Evolutionary conservation across 2,888 invertebrate species (phyloP).

Genomic region (Furcula furcula): DNA sequence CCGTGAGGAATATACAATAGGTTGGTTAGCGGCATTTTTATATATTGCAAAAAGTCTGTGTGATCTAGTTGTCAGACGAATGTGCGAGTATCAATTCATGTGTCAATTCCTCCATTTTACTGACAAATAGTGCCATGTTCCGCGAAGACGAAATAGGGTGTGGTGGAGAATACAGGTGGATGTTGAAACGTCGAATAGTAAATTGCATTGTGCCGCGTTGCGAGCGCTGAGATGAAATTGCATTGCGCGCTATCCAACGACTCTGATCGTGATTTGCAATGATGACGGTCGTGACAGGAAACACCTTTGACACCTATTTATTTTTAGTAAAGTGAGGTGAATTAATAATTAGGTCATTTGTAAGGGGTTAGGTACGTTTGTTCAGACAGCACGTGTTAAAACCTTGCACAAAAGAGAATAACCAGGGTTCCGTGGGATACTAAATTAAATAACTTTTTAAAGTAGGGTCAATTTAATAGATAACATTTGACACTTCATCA

Average conservation of each 20-base stretch:
- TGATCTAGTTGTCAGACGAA: conserved; percentile 25
- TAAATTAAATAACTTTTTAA: no score
- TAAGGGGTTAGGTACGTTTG: no score
- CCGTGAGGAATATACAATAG: conserved; percentile 61
- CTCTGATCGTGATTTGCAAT: conserved; percentile 65
- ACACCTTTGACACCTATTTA: no score
- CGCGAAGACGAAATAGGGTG: conserved; percentile 51
- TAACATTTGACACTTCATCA: no score
- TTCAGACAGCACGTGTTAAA: no score
- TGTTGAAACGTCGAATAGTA: conserved; percentile 62
- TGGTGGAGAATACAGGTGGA: conserved; percentile 43
- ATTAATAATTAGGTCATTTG: no score
- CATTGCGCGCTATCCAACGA: conserved; percentile 69
- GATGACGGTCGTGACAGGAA: conserved; percentile 62
- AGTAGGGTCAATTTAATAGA: no score
- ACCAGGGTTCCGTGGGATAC: no score
- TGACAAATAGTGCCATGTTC: conserved; percentile 37
- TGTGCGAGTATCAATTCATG: conserved; percentile 4
- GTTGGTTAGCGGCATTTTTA: conserved; percentile 24
- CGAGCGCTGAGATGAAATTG: conserved; percentile 61
- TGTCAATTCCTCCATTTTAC: conserved; percentile 46
- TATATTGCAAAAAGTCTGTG: conserved; percentile 30
- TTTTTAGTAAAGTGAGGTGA: no score
- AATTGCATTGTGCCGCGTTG: conserved; percentile 65
- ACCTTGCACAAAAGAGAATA: no score